Percentiles rank a stretch among this genome's conserved stretches.
phyloP scores from a whole-genome alignment of 2,113 vertebrate species.

The Microcebus jonahi region DNA sequence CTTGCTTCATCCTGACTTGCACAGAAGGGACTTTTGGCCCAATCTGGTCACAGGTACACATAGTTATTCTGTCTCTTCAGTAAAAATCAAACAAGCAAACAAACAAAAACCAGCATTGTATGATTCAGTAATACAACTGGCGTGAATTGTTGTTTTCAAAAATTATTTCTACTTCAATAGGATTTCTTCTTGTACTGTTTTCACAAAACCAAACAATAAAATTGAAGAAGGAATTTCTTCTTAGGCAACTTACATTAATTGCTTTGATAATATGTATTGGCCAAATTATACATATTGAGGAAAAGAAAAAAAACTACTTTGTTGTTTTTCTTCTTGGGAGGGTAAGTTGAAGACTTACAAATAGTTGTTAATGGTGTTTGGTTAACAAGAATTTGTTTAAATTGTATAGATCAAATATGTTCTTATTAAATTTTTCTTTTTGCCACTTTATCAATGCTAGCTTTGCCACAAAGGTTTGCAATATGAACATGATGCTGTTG shows the following conservation, averaged over 20 bases:
- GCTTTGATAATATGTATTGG: not conserved
- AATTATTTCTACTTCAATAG: not conserved
- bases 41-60: not conserved
- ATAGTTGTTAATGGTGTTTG: not conserved
- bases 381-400: conserved; percentile 31
- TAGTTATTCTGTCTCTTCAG: not conserved
- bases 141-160: not conserved
- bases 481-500: not conserved
- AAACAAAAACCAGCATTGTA: not conserved
- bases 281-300: not conserved
- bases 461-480: not conserved
- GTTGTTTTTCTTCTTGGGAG: not conserved
- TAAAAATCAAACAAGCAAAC: not conserved
- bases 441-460: not conserved
- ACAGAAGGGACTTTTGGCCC: not conserved
- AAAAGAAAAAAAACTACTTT: not conserved
- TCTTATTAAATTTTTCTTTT: not conserved
- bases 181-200: conserved; percentile 26
- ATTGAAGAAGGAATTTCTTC: not conserved
- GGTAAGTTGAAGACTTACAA: conserved; percentile 14
- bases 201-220: not conserved
- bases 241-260: not conserved
- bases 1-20: not conserved
- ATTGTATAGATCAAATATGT: not conserved
- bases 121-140: not conserved